Conservation (phyloP, 2,113 vertebrate species). For the Mellivora capensis region DNA sequence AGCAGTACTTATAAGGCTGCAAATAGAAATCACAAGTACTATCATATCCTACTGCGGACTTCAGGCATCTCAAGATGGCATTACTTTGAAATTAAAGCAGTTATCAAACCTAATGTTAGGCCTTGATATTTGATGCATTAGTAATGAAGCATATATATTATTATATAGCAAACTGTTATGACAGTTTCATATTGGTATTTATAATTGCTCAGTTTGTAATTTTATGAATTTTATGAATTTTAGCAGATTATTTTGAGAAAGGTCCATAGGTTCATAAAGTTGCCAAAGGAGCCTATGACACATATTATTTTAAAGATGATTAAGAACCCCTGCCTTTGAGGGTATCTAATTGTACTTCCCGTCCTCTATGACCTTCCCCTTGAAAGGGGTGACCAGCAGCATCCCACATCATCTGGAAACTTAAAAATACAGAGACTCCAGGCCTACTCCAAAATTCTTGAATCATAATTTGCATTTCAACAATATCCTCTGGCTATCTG, state of each 20-base stretch:
- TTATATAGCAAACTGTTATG: neutral
- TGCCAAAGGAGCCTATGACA: neutral
- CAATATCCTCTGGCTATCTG: neutral
- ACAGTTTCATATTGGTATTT: neutral
- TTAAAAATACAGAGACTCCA: neutral
- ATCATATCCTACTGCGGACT: neutral
- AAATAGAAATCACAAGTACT: neutral
- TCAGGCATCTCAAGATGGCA: neutral
- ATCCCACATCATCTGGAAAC: neutral
- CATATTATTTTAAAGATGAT: neutral
- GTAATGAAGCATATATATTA: neutral
- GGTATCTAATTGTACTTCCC: neutral
- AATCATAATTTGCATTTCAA: neutral
- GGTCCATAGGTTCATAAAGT: neutral
- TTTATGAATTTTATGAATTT: neutral
- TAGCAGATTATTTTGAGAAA: neutral
- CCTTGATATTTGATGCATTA: neutral
- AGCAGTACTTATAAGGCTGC: neutral
- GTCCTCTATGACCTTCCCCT: neutral
- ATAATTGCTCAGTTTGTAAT: neutral
- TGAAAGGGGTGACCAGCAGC: fast-evolving
- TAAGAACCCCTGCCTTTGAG: neutral
- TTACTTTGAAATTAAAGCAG: neutral
- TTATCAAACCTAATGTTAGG: neutral
- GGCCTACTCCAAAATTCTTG: neutral